A percentile compares a stretch with the other conserved stretches of the same genome.
Evolutionary conservation across 2,113 vertebrate genomes (phyloP).

Genomic region (Lipotes vexillifer): DNA sequence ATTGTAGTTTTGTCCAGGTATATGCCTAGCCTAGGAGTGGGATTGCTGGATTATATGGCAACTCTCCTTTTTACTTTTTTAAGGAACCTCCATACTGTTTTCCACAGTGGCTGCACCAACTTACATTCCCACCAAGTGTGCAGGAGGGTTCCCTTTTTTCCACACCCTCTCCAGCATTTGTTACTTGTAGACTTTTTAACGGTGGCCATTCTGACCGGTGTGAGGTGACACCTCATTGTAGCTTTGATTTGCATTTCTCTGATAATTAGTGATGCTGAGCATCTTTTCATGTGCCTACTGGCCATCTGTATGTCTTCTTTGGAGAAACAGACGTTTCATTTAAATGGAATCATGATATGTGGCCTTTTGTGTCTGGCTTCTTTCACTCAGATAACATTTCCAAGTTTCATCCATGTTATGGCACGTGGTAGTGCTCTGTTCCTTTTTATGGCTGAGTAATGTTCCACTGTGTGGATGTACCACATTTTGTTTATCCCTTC

Average conservation of each 20-base stretch:
- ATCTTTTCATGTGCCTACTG: neutral
- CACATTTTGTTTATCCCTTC: too few species aligned
- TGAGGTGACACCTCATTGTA: neutral
- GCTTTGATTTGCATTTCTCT: neutral
- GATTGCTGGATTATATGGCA: neutral
- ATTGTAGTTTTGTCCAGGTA: neutral
- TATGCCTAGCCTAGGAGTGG: neutral
- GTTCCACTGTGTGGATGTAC: neutral
- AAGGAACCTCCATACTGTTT: neutral
- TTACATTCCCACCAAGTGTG: neutral
- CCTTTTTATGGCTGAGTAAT: neutral
- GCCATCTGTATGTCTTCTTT: neutral
- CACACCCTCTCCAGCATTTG: neutral
- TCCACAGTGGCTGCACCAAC: neutral
- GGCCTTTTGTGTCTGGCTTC: neutral
- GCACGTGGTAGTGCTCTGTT: rapidly evolving
- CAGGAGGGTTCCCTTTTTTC: neutral
- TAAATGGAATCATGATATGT: neutral
- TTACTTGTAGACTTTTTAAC: neutral
- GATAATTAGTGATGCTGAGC: neutral
- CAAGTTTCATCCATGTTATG: neutral
- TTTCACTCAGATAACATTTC: neutral
- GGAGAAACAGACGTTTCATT: neutral
- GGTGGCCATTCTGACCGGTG: neutral
- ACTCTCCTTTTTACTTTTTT: neutral